A percentile compares a stretch with the other conserved stretches of the same genome.
Conservation (phyloP, 2,113 vertebrate species). For the Tupaia tana region DNA sequence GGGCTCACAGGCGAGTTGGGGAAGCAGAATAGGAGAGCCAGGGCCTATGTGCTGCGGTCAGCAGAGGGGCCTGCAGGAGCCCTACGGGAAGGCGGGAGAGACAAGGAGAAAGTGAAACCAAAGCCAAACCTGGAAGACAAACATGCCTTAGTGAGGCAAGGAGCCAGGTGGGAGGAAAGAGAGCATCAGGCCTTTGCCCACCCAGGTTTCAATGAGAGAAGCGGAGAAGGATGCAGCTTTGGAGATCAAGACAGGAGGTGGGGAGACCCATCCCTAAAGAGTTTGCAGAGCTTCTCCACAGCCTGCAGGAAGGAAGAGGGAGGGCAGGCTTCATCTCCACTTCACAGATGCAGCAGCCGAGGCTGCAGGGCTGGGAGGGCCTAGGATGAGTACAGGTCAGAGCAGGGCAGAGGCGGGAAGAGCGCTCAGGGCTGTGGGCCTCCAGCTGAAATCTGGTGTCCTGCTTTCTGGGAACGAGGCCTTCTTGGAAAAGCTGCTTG, state of each 20-base stretch:
- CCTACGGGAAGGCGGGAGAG: not conserved
- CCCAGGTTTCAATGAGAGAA: not conserved
- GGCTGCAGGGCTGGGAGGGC: not conserved
- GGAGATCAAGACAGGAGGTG: not conserved
- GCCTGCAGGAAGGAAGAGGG: not conserved
- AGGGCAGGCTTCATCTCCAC: not conserved
- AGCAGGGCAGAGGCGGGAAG: not conserved
- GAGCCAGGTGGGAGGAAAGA: not conserved
- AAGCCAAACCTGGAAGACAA: not conserved
- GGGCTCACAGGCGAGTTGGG: not conserved
- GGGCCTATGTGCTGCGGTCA: not conserved
- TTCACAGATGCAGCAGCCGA: not conserved
- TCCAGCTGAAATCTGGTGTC: not conserved
- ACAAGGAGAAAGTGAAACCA: not conserved
- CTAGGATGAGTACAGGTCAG: not conserved
- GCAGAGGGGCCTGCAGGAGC: not conserved
- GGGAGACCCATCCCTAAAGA: not conserved
- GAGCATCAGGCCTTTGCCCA: not conserved
- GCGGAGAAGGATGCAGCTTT: not conserved
- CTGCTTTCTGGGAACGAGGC: not conserved
- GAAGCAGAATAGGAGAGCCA: not conserved
- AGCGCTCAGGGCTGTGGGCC: not conserved
- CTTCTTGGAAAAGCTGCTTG: slow-evolving; percentile 8
- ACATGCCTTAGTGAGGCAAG: not conserved
- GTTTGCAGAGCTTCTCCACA: not conserved